Conservation (phyloP, 2,888 invertebrate species). For the Lathronympha strigana region DNA sequence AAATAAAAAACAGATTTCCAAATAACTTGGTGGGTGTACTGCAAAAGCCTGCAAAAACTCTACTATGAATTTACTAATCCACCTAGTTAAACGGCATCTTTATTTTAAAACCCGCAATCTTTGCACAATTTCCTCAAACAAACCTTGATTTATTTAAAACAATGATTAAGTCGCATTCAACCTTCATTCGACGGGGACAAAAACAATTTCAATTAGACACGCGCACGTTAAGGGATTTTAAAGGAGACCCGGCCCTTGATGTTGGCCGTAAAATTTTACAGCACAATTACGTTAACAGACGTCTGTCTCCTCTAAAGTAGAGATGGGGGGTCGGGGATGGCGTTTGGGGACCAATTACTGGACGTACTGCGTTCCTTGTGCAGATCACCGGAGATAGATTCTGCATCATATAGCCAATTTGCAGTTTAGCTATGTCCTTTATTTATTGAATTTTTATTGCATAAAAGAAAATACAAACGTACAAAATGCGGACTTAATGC, state of each 20-base stretch:
- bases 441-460: too few species aligned
- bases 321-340: conserved; percentile 42
- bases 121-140: neutral
- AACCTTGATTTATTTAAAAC: conserved; percentile 15
- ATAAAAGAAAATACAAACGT: too few species aligned
- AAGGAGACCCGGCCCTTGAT: conserved; percentile 40
- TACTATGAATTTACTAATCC: too few species aligned
- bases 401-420: neutral
- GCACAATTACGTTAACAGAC: conserved; percentile 44
- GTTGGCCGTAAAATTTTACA: conserved; percentile 45
- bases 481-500: too few species aligned
- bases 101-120: too few species aligned
- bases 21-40: too few species aligned
- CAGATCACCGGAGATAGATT: neutral
- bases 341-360: conserved; percentile 70
- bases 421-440: too few species aligned
- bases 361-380: conserved; percentile 53
- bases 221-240: conserved; percentile 41
- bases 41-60: too few species aligned
- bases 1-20: too few species aligned
- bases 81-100: too few species aligned
- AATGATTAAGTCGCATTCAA: conserved; percentile 22
- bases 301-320: conserved; percentile 42
- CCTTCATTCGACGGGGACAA: conserved; percentile 34
- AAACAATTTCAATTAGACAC: conserved; percentile 40